Base-by-base conservation (phyloP, 1,140 invertebrate species). In the Cataglyphis hispanica region DNA sequence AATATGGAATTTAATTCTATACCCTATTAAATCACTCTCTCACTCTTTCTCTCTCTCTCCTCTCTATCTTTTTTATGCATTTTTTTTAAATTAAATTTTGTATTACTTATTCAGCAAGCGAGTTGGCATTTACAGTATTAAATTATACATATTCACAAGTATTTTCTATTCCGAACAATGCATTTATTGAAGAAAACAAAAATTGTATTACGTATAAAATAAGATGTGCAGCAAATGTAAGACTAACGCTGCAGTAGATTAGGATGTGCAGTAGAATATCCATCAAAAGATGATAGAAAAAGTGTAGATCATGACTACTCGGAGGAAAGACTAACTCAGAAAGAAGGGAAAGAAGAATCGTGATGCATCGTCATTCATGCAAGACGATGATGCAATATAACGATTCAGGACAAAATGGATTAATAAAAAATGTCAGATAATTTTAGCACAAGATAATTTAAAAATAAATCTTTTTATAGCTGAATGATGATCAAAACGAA, bases 1-100 rank as follows among this genome's bases (percentile, higher is more conserved):
- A 78, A 56, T 25, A 6, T 31, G 8, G 75, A 58, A 74, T 88
- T 86, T 86, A 77, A 78, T 88, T 81, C 70, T 86, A 63, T 70
- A 69, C 46, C 27, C 77, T 89, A 80, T 72, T 76, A 74, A 74
- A 31, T 46, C 37, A 34, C 19, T 46, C 19, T 64, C 34, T 40
- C 11, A 10, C 43, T 37, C 16, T 13, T 40, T 27, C 22, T 43
- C 22, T 63, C 43, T 37, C 16, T 10, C 31, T 27, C 19, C 53
- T 76, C 56, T 27, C 13, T 81, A n/a, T 70, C n/a, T 75, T 22
- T 75, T n/a, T 61, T 22, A 2, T 19, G 50, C 19, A 77, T 84
- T 76, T 86, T 86, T 76, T 89, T 37, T 0, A 50, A 50, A 64
- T 53, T 56, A 60, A 74, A 74, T 72, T 74, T 74, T 60, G 13